Percentiles rank a stretch among this genome's conserved stretches.
Evolutionary conservation across 2,797 vertebrate genomes (phyloP).

Genomic region (Cephalopachus bancanus): DNA sequence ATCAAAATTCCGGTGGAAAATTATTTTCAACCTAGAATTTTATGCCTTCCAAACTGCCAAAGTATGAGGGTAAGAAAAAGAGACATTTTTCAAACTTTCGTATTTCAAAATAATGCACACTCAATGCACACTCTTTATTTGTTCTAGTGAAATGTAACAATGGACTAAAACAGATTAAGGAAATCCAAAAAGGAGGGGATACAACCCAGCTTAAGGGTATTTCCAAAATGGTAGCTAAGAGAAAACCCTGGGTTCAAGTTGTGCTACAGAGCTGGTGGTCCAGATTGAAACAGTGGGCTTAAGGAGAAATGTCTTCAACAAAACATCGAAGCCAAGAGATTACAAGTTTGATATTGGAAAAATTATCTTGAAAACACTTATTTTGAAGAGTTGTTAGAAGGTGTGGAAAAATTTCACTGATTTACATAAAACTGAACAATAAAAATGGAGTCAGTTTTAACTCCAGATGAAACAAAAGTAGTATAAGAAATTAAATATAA

Average conservation of each 20-base stretch:
- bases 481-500: conserved; percentile 1
- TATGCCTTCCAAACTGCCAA: conserved; percentile 3
- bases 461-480: neutral
- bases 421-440: neutral
- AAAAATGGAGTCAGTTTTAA: conserved; percentile 20
- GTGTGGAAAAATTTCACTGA: neutral
- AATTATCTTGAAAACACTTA: neutral
- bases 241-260: neutral
- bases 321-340: neutral
- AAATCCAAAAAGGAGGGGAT: neutral
- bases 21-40: conserved; percentile 19
- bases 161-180: neutral
- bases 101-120: conserved; percentile 24
- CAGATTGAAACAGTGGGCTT: neutral
- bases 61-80: neutral
- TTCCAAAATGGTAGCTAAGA: neutral
- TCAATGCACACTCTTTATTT: neutral
- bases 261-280: no score
- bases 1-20: neutral
- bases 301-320: neutral
- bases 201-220: neutral
- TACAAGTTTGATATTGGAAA: neutral
- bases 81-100: neutral
- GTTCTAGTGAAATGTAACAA: neutral
- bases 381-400: conserved; percentile 1